Base-by-base conservation (phyloP, 2,888 invertebrate species). In the Ormyrus rosae region DNA sequence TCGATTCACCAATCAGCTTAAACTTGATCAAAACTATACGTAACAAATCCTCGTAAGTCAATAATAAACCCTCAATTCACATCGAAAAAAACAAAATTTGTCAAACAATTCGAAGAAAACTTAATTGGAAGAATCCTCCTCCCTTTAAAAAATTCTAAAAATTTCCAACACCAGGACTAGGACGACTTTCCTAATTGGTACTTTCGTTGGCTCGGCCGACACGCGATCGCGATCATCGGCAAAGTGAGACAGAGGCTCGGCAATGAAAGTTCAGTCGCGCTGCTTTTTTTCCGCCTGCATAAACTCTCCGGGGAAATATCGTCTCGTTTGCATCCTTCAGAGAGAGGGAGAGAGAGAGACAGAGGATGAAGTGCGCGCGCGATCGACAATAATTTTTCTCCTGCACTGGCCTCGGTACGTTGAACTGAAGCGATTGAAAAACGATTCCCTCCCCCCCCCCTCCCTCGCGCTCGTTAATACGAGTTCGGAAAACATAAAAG, bases 261-360 rank as follows among this genome's bases (percentile, higher is more conserved):
- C 72, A 64, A 63, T 56, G 65, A 65, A 73, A 65, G 65, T 73
- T 73, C 73, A 64, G 64, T 55, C 34, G 34, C 13, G 60, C 56
- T 56, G 55, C 9, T 19, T 65, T 74, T 72, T 65, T 50, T 48
- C 58, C 63, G 63, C 55, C 13, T 63, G 69, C 76, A 68, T 61
- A 77, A 63, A 70, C 76, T 77, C 76, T 56, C 76, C n/a, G 11
- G 76, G 76, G 76, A 77, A 77, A 77, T 77, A 77, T 70, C 55
- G 76, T 70, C 69, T 63, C 76, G 74, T 61, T 65, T 46, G 63
- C 69, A 61, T 69, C 65, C 74, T 65, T 75, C 51, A 60, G 45
- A 45, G 19, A 45, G 51, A 7, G 11, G 19, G 34, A 45, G 50
- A 19, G 60, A 34, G 48, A 8, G 51, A 53, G 10, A 50, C 19